These are phyloP conservation scores for Basileuterus tristriatus DNA, from an alignment of 2,797 vertebrate genomes.

Conservation along the genomic window DNA sequence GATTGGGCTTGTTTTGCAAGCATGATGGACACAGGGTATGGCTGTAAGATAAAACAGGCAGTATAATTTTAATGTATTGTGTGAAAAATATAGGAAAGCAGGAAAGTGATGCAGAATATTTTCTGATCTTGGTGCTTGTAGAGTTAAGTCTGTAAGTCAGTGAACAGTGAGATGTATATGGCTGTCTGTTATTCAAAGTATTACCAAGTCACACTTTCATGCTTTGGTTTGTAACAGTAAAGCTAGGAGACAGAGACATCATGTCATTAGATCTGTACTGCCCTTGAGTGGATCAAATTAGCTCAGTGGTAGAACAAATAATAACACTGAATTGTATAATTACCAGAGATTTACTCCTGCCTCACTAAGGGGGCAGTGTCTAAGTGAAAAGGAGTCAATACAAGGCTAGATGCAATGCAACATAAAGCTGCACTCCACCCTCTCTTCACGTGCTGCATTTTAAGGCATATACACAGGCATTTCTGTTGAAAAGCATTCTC, in stretches of 20 bases:
- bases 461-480: not conserved
- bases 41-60: not conserved
- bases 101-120: not conserved
- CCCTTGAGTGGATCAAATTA: not conserved
- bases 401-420: not conserved
- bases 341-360: not conserved
- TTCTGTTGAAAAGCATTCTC: not conserved
- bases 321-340: not conserved
- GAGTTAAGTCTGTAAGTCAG: not conserved
- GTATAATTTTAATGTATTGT: not conserved
- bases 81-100: not conserved
- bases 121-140: not conserved
- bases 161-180: not conserved
- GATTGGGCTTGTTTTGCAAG: not conserved
- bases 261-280: not conserved
- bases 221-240: not conserved
- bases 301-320: not conserved
- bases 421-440: not conserved
- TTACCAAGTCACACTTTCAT: not conserved
- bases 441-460: not conserved
- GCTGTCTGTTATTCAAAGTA: not conserved
- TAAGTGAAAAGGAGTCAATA: not conserved
- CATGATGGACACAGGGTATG: not conserved
- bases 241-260: not conserved
- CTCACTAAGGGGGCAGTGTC: not conserved